Percentiles rank a stretch among this genome's conserved stretches.
Conservation (phyloP, 2,888 invertebrate species). For the Drosophila anomelani region DNA sequence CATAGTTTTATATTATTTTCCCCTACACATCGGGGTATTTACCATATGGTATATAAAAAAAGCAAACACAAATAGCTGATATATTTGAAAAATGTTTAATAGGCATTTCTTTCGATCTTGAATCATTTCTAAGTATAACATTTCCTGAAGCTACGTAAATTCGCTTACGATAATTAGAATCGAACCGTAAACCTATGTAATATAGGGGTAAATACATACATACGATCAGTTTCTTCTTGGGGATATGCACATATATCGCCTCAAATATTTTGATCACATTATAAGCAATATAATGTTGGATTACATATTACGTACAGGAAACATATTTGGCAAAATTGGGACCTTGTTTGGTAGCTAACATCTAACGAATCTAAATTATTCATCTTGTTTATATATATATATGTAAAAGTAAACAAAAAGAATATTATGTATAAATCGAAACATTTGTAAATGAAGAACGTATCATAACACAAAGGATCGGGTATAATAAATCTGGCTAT, state of each 20-base stretch:
- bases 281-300: constrained; percentile 37
- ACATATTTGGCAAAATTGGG: constrained; percentile 78
- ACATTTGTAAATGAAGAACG: constrained; percentile 23
- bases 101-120: constrained; percentile 33
- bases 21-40: not conserved
- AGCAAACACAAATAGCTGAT: not conserved
- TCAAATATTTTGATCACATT: constrained; percentile 33
- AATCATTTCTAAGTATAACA: constrained; percentile 44
- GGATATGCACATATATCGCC: constrained; percentile 30
- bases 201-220: constrained; percentile 21
- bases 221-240: constrained; percentile 27
- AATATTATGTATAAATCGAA: constrained; percentile 14
- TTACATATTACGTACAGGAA: constrained; percentile 51
- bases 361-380: constrained; percentile 31
- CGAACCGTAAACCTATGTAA: constrained; percentile 33
- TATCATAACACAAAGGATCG: constrained; percentile 19
- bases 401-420: constrained; percentile 7
- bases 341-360: constrained; percentile 47
- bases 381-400: constrained; percentile 2
- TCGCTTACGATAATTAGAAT: constrained; percentile 41
- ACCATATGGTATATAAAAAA: no score
- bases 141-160: constrained; percentile 44
- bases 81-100: constrained; percentile 45
- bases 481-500: constrained; percentile 13
- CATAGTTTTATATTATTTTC: not conserved